These are phyloP conservation scores for Ormyrus thymus DNA, from an alignment of 2,888 invertebrate species.

Conservation along the genomic window DNA sequence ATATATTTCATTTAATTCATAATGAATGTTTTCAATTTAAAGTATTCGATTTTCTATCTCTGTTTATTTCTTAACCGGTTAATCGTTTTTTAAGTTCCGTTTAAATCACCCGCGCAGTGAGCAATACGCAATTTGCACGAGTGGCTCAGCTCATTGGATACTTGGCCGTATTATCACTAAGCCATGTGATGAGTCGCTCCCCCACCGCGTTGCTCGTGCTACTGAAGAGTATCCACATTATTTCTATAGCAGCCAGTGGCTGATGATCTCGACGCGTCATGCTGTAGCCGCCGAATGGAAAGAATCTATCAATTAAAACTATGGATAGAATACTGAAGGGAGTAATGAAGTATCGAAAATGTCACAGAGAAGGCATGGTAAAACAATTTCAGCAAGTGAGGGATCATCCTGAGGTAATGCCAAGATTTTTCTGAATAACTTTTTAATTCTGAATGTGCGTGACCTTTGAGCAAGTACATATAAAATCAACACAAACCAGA, in stretches of 20 bases:
- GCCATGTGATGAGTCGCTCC: conserved; percentile 3
- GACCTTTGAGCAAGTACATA: not conserved
- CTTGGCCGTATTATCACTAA: conserved; percentile 9
- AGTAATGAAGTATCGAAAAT: conserved; percentile 90
- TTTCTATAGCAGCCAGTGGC: conserved; percentile 18
- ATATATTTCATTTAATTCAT: no score
- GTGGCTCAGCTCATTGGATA: conserved; percentile 30
- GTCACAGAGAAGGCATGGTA: conserved; percentile 90
- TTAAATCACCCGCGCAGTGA: conserved; percentile 23
- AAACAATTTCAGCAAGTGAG: conserved; percentile 93
- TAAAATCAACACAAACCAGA: not conserved
- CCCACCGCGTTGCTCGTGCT: not conserved
- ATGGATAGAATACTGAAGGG: conserved; percentile 94
- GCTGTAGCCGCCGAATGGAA: conserved; percentile 20
- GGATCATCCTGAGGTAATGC: conserved; percentile 88
- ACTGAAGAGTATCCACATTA: not conserved
- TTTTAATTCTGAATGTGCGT: conserved; percentile 1
- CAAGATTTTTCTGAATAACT: not conserved
- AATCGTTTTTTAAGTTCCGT: not conserved
- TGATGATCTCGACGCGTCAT: conserved; percentile 32
- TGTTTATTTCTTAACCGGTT: not conserved
- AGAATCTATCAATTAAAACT: conserved; percentile 48
- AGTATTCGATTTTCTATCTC: no score
- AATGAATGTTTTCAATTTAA: no score
- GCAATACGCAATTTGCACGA: not conserved